Percentiles rank a stretch among this genome's conserved stretches.
phyloP scores from a whole-genome alignment of 2,888 invertebrate species.

The Dromius quadrimaculatus region DNA sequence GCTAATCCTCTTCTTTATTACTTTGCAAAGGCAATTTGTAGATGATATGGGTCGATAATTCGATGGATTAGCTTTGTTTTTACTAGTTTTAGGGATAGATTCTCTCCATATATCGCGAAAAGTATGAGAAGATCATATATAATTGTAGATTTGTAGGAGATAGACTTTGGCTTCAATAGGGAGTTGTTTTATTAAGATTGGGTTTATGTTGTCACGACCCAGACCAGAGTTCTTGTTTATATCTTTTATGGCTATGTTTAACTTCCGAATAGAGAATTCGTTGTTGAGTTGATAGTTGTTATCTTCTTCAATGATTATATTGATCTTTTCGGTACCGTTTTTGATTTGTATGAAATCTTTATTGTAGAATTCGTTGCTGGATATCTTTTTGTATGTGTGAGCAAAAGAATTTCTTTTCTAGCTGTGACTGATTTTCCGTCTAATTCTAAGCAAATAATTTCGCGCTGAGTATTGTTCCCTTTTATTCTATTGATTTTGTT shows the following conservation, averaged over 20 bases:
- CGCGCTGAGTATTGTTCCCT: too few relatives aligned
- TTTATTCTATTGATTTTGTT: too few relatives aligned
- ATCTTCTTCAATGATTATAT: constrained; percentile 6
- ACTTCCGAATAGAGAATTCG: not conserved
- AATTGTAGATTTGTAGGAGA: constrained; percentile 12
- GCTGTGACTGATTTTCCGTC: too few relatives aligned
- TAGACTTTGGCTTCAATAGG: not conserved
- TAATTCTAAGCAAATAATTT: too few relatives aligned
- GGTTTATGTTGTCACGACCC: not conserved
- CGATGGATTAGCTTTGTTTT: not conserved
- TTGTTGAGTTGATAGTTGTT: constrained; percentile 1
- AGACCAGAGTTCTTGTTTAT: constrained; percentile 1
- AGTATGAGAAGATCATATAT: not conserved
- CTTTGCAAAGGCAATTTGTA: not conserved
- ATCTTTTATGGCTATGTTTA: too few relatives aligned
- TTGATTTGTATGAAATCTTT: constrained; percentile 7
- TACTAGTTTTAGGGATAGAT: constrained; percentile 4
- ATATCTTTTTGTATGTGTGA: not conserved
- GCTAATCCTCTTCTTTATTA: constrained; percentile 1
- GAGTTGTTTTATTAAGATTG: not conserved
- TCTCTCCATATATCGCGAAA: not conserved
- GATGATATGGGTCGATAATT: constrained; percentile 12
- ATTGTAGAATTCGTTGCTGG: not conserved
- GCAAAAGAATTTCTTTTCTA: too few relatives aligned
- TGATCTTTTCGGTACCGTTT: not conserved